Percentiles rank a stretch among this genome's conserved stretches.
Conservation (phyloP, 2,888 invertebrate species). For the Altica lythri region DNA sequence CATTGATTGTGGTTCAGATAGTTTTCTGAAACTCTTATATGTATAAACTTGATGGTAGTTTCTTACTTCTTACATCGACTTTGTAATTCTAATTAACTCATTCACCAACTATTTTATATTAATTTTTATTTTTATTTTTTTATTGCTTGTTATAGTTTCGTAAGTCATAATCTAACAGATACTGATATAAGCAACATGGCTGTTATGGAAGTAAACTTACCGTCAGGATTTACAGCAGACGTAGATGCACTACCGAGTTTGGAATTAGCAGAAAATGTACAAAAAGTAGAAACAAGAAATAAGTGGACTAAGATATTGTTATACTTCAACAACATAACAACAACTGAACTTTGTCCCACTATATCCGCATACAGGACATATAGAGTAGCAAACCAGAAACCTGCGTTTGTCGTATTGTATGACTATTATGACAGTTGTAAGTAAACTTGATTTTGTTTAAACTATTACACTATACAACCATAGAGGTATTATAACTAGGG, state of each 20-base stretch:
- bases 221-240: conserved; percentile 90
- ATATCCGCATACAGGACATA: conserved; percentile 82
- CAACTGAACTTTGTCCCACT: conserved; percentile 77
- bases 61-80: too few species aligned
- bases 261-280: conserved; percentile 63
- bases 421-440: conserved; percentile 93
- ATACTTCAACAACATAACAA: conserved; percentile 72
- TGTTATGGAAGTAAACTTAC: conserved; percentile 85
- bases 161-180: conserved; percentile 62
- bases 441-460: conserved; percentile 48
- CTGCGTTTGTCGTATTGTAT: conserved; percentile 81
- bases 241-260: conserved; percentile 70
- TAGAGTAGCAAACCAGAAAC: conserved; percentile 83
- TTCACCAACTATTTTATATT: too few species aligned
- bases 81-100: too few species aligned
- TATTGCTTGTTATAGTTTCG: conserved; percentile 66
- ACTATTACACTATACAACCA: background rate
- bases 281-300: conserved; percentile 71
- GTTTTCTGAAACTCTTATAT: too few species aligned
- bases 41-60: too few species aligned
- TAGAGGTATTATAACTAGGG: background rate
- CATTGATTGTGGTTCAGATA: too few species aligned
- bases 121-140: too few species aligned
- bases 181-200: conserved; percentile 84
- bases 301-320: conserved; percentile 68